Evolutionary conservation across 2,113 vertebrate genomes (phyloP).

Genomic region (Anas platyrhynchos): DNA sequence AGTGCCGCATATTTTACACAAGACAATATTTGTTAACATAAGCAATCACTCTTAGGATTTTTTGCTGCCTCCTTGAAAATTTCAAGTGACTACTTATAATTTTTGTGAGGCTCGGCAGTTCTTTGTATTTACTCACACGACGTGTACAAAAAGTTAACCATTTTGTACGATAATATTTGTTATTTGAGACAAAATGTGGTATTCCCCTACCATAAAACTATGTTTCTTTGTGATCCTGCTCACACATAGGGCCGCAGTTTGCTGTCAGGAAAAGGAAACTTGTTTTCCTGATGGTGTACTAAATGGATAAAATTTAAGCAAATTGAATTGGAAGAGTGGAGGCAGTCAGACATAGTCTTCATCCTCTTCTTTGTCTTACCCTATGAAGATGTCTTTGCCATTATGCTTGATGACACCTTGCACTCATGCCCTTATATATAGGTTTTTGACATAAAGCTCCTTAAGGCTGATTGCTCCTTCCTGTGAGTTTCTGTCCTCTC

Average conservation of each 20-base stretch:
- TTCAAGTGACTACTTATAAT: slow-evolving; percentile 2
- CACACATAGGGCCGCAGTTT: background rate
- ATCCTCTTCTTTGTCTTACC: background rate
- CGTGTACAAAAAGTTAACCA: background rate
- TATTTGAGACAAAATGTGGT: background rate
- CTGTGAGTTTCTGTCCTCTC: background rate
- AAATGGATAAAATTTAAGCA: background rate
- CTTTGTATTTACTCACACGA: slow-evolving; percentile 2
- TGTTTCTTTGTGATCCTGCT: background rate
- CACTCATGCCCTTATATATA: background rate
- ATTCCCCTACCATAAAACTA: background rate
- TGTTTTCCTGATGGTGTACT: background rate
- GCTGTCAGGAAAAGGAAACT: background rate
- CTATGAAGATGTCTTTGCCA: background rate
- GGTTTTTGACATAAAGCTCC: background rate
- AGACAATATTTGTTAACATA: background rate
- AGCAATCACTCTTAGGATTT: background rate
- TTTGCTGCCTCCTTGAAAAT: slow-evolving; percentile 2
- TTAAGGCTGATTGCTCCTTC: background rate
- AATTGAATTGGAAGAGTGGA: background rate
- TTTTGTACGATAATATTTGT: background rate
- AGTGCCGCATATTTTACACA: background rate
- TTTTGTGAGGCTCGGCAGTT: background rate
- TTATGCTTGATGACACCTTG: background rate
- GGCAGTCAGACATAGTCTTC: background rate